Conservation (phyloP, 1,140 invertebrate genomes). For the Colletes latitarsis region DNA sequence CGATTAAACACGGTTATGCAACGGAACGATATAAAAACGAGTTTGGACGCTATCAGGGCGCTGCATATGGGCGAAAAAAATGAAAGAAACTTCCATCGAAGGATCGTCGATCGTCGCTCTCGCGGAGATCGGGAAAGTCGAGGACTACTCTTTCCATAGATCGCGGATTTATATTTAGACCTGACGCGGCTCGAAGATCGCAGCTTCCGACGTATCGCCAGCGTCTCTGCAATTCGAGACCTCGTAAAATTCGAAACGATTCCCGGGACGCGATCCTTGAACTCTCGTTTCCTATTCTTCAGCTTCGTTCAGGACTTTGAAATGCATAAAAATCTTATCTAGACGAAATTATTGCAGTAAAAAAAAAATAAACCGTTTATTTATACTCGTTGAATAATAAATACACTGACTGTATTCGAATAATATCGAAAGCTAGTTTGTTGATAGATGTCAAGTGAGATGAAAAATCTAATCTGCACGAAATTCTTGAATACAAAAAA, state of each 20-base stretch:
- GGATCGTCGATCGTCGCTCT: too few species aligned
- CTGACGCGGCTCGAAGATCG: conserved; percentile 35
- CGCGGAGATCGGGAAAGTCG: conserved; percentile 37
- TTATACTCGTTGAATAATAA: too few species aligned
- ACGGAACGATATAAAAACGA: conserved; percentile 9
- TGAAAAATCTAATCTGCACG: too few species aligned
- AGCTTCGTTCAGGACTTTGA: neutral
- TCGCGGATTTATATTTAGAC: conserved; percentile 65
- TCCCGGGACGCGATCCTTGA: neutral
- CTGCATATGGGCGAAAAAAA: neutral
- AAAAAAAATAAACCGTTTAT: too few species aligned
- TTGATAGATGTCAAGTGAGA: too few species aligned
- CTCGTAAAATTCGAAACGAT: conserved; percentile 37
- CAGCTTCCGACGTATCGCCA: conserved; percentile 22
- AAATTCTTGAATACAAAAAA: too few species aligned
- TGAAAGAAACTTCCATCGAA: too few species aligned
- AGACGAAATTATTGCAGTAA: too few species aligned
- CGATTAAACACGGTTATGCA: neutral
- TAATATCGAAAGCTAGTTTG: too few species aligned
- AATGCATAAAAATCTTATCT: too few species aligned
- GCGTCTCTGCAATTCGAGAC: conserved; percentile 20
- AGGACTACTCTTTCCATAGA: neutral
- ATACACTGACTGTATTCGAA: too few species aligned
- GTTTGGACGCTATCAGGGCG: neutral
- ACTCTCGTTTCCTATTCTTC: neutral